These are phyloP conservation scores for Rhinichthys klamathensis DNA, from an alignment of 2,113 vertebrate genomes.

Conservation along the genomic window DNA sequence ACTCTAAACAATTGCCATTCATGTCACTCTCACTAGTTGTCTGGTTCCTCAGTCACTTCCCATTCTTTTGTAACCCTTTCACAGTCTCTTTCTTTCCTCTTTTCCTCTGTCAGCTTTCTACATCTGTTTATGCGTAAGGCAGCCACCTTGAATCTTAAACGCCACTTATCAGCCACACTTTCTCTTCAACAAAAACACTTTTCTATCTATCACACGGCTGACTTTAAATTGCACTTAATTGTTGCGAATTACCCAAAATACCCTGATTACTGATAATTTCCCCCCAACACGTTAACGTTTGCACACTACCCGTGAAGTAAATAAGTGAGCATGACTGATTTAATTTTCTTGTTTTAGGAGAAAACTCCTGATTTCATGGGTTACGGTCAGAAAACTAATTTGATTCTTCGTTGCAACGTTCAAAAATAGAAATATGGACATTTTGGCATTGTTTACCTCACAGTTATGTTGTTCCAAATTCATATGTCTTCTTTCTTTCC, in stretches of 20 bases:
- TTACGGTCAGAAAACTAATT: conserved; percentile 63
- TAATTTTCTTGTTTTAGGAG: conserved; percentile 68
- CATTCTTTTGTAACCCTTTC: conserved; percentile 7
- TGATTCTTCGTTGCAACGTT: conserved; percentile 56
- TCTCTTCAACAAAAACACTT: conserved; percentile 49
- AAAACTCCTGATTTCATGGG: conserved; percentile 61
- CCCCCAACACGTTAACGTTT: conserved; percentile 65
- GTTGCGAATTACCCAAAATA: conserved; percentile 67
- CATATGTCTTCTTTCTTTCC: neutral
- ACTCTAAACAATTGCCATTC: conserved; percentile 19
- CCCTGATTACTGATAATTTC: conserved; percentile 69
- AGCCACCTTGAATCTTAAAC: conserved; percentile 46
- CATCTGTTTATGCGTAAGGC: conserved; percentile 43
- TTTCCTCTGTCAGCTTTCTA: conserved; percentile 34
- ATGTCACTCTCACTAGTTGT: conserved; percentile 24
- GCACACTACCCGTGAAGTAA: conserved; percentile 64
- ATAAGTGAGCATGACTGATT: conserved; percentile 62
- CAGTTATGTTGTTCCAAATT: neutral
- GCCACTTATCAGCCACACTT: conserved; percentile 55
- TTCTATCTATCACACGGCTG: conserved; percentile 52
- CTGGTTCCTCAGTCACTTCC: neutral
- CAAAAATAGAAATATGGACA: neutral
- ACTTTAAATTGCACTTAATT: conserved; percentile 70
- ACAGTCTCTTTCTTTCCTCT: conserved; percentile 20
- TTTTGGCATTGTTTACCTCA: neutral